These are phyloP conservation scores for Chrysodeixis includens DNA, from an alignment of 2,888 invertebrate genomes.

Conservation along the genomic window DNA sequence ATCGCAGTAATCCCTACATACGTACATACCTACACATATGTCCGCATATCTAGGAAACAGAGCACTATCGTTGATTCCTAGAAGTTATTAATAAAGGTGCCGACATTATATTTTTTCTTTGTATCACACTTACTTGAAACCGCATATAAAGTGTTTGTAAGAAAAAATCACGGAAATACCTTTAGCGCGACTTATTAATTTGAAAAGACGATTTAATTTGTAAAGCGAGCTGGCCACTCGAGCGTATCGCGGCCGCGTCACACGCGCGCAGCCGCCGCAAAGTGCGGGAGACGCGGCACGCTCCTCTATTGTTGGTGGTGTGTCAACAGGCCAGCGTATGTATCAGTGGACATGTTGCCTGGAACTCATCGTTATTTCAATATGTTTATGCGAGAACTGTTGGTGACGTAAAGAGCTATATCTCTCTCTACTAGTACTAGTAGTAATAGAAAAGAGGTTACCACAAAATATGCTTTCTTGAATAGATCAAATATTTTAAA, in stretches of 20 bases:
- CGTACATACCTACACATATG: too few species aligned
- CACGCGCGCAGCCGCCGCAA: not conserved
- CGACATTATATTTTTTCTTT: too few species aligned
- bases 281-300: not conserved
- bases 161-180: not conserved
- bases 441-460: too few species aligned
- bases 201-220: not conserved
- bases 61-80: not conserved
- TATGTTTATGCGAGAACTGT: not conserved
- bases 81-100: not conserved
- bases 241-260: conserved; percentile 25
- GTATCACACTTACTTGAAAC: not conserved
- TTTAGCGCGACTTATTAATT: not conserved
- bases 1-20: not conserved
- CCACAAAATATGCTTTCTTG: too few species aligned
- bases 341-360: conserved; percentile 16
- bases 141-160: not conserved
- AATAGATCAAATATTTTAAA: too few species aligned
- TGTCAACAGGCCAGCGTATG: conserved; percentile 14
- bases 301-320: conserved; percentile 8
- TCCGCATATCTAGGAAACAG: not conserved
- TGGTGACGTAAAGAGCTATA: too few species aligned
- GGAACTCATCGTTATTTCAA: conserved; percentile 10
- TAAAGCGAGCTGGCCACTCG: conserved; percentile 22
- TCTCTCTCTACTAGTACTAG: too few species aligned